Evolutionary conservation across 2,888 invertebrate species (phyloP), one percentile per base, ranked within the genome.

Genomic region (Nymphalis c-album): DNA sequence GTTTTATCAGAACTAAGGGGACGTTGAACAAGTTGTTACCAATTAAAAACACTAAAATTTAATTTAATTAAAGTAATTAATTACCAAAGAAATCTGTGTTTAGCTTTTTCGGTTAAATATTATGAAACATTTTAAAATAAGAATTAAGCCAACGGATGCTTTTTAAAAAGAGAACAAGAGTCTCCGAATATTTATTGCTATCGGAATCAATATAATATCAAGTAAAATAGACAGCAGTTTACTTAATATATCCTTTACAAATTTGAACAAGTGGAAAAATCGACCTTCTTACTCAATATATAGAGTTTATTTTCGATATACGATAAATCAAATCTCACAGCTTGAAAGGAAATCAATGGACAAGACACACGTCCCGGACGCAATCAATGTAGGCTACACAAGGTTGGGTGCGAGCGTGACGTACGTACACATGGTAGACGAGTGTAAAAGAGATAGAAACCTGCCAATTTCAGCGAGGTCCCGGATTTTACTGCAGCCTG

Each of bases 331-430:
- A 64, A 67, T 63, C 66, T 69, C 61, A 61, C 69, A 67, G 71
- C 53, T 55, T 55, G 53, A 55, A 55, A 55, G 69, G 69, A 73
- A 72, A 73, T 73, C 73, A 68, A 73, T 73, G 65, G 67, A 69
- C 57, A 70, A 68, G 67, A 70, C 69, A 69, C 53, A 72, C 68
- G 71, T 72, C 71, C 73, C 71, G 72, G 75, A 64, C 71, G 69
- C 69, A 74, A 74, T 73, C 74, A 73, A 73, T 73, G 73, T 71
- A 72, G 72, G 69, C 66, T 55, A 13, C 63, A 60, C 71, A 71
- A 71, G 70, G 68, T 61, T 65, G 67, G 20, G 71, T 60, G 69
- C 48, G 71, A 74, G 51, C 46, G 74, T 60, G 70, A 74, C 53
- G n/a, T 63, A 71, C 10, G 47, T 59, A 63, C 64, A 47, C n/a